Base-by-base conservation (phyloP, 2,113 vertebrate genomes). In the Excalfactoria chinensis region DNA sequence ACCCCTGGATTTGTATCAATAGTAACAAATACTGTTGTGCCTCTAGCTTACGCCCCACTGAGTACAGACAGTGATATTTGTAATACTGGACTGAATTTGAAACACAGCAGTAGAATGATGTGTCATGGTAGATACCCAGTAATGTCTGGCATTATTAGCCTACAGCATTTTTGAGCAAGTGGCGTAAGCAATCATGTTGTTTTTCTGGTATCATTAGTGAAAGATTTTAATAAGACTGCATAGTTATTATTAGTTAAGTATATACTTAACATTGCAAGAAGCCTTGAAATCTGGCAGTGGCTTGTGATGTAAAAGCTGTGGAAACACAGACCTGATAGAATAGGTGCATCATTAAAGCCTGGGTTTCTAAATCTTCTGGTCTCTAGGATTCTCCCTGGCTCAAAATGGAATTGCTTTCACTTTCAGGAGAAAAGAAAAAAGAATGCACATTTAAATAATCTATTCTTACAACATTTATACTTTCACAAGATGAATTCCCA, bases 231-330 rank as follows among this genome's bases (percentile, higher is more conserved):
- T 83, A 76, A 83, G n/a, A 84, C 73, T 82, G 55, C 49, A 13
- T 84, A 79, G 48, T 75, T 72, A 26, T 40, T 89, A 19, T 32
- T 62, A 71, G 13, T 18, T 80, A 84, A 53, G 58, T 82, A 64
- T 5, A 19, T 10, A 44, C 43, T 62, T 79, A 76, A 55, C n/a
- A 15, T 53, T 1, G 4, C 34, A 93, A n/a, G 49, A 34, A 11
- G 23, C 63, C 93, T 85, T 91, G 71, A 89, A 95, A 87, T 63
- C 20, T 87, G 53, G 4, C 26, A 34, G 41, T 75, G 30, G 20
- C 77, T 81, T 81, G 69, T 90, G 58, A 49, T 88, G 30, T 74
- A 35, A 87, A 88, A 79, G 11, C 9, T 28, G 34, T 23, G 37
- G 60, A 87, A 84, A 68, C 9, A 4, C 21, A 76, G 58, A 62